Evolutionary conservation across 1,140 invertebrate species (phyloP).

Genomic region (Drosophila sp.): DNA sequence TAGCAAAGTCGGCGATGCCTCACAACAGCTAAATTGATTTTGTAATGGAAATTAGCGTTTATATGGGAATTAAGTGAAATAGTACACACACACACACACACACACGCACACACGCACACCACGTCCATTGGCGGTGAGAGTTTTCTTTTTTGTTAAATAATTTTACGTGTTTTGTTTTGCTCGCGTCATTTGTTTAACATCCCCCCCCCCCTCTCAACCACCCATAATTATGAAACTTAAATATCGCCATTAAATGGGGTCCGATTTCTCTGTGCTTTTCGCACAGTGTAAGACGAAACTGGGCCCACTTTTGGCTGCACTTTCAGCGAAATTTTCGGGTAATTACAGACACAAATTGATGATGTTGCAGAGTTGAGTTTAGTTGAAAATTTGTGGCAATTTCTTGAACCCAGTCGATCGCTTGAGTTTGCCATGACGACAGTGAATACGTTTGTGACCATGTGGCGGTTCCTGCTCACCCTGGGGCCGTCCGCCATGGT

Average conservation of each 20-base stretch:
- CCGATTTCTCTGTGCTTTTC: not conserved
- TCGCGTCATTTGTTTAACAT: slow-evolving; percentile 31
- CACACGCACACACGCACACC: not conserved
- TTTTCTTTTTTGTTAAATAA: slow-evolving; percentile 21
- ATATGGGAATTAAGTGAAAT: slow-evolving; percentile 1
- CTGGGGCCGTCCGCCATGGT: slow-evolving; percentile 86
- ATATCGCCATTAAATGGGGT: not conserved
- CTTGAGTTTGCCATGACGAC: slow-evolving; percentile 50
- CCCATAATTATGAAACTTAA: not conserved
- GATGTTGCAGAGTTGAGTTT: not conserved
- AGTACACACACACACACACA: not conserved
- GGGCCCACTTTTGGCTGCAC: not conserved
- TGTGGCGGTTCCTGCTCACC: slow-evolving; percentile 85
- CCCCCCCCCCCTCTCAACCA: not conserved
- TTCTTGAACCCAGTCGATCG: slow-evolving; percentile 15
- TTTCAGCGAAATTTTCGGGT: not conserved
- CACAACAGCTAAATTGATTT: no score
- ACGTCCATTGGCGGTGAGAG: not conserved
- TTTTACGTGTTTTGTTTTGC: slow-evolving; percentile 32
- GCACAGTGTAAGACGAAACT: slow-evolving; percentile 7
- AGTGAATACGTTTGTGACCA: slow-evolving; percentile 61
- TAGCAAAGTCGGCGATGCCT: no score
- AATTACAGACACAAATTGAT: not conserved
- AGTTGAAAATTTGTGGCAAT: not conserved
- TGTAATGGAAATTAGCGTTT: slow-evolving; percentile 1